A percentile compares a stretch with the other conserved stretches of the same genome.
phyloP scores from a whole-genome alignment of 1,140 invertebrate genomes.

The Papilio polyxenes region DNA sequence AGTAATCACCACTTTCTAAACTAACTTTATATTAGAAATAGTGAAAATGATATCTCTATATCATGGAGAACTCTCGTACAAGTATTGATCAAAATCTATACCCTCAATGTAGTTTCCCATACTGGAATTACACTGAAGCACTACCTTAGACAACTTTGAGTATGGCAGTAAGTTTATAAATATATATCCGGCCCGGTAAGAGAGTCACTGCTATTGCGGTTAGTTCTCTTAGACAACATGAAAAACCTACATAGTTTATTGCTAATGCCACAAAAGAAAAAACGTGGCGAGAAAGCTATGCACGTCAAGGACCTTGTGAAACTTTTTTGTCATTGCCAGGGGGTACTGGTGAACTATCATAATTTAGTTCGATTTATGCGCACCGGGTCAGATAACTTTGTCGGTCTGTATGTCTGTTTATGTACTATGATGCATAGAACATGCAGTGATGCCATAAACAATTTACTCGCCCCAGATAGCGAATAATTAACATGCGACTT shows the following conservation, averaged over 20 bases:
- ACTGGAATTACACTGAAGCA: not conserved
- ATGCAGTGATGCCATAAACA: slow-evolving; percentile 32
- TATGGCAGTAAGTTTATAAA: not conserved
- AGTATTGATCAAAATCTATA: not conserved
- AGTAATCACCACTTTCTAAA: not conserved
- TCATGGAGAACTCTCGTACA: too few species aligned
- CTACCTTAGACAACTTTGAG: not conserved
- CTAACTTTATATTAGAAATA: not conserved
- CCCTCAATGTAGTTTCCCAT: not conserved
- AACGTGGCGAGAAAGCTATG: too few species aligned
- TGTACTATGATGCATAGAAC: not conserved
- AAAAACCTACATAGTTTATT: too few species aligned
- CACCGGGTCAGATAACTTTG: not conserved
- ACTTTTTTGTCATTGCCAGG: too few species aligned
- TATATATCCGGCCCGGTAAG: not conserved
- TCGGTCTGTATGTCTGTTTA: not conserved
- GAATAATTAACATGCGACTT: slow-evolving; percentile 36
- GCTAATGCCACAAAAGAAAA: too few species aligned
- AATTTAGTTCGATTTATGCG: not conserved
- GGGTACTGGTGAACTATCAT: not conserved
- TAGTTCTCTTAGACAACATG: too few species aligned
- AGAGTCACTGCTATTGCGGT: too few species aligned
- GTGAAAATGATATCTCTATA: too few species aligned
- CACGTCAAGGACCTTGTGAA: too few species aligned
- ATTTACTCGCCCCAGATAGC: slow-evolving; percentile 31